Percentiles rank a stretch among this genome's conserved stretches.
phyloP scores from a whole-genome alignment of 2,113 vertebrate species.

The Elachura formosa region DNA sequence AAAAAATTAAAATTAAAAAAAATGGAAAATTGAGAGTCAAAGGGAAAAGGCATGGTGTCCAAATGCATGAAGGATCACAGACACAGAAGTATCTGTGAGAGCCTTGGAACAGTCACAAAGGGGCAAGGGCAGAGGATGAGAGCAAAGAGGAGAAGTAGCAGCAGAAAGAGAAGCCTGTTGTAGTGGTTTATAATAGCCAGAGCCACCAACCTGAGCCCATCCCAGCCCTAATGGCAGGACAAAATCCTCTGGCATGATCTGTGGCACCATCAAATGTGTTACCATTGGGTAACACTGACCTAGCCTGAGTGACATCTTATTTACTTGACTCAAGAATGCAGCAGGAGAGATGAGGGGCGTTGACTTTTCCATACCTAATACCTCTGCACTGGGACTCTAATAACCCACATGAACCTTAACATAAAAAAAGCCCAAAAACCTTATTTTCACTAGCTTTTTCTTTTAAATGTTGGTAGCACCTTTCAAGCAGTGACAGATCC shows the following conservation, averaged over 20 bases:
- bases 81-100: neutral
- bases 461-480: conserved; percentile 2
- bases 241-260: neutral
- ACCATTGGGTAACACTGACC: neutral
- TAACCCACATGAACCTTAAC: neutral
- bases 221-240: neutral
- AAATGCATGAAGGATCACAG: neutral
- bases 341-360: neutral
- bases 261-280: rapidly evolving
- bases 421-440: neutral
- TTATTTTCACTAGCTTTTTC: neutral
- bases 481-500: conserved; percentile 15
- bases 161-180: neutral
- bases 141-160: neutral
- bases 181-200: neutral
- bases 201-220: neutral
- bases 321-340: neutral
- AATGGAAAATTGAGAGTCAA: neutral
- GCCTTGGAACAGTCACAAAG: neutral
- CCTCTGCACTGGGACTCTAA: neutral
- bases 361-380: neutral
- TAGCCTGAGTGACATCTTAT: neutral
- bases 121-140: neutral
- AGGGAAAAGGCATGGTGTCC: neutral
- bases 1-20: neutral